These are phyloP conservation scores for Catharus ustulatus DNA, from an alignment of 2,797 vertebrate genomes.

Conservation along the genomic window DNA sequence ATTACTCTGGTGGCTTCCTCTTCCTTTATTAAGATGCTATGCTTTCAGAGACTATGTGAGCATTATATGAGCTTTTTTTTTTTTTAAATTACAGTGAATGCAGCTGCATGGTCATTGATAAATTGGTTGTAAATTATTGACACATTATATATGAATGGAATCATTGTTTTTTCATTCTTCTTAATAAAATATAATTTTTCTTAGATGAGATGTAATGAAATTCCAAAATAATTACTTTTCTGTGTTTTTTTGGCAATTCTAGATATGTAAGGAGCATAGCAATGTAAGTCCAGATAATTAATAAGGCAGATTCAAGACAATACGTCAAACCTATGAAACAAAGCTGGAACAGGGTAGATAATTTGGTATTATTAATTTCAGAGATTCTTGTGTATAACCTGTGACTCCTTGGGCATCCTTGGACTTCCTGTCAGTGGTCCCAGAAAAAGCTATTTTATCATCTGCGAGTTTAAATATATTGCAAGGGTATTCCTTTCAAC, in stretches of 20 bases:
- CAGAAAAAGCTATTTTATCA: neutral
- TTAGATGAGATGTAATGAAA: neutral
- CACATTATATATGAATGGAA: slow-evolving; percentile 61
- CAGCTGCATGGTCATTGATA: slow-evolving; percentile 79
- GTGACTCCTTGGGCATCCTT: neutral
- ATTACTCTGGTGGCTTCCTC: slow-evolving; percentile 76
- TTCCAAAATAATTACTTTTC: neutral
- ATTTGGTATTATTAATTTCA: neutral
- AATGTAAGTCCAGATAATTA: slow-evolving; percentile 9
- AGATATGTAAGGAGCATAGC: neutral
- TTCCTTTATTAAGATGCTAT: slow-evolving; percentile 64
- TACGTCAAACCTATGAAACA: neutral
- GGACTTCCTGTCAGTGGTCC: neutral
- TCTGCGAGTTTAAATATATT: neutral
- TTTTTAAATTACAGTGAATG: slow-evolving; percentile 37
- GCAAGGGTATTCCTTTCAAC: neutral
- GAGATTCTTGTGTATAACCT: neutral
- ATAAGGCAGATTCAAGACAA: neutral
- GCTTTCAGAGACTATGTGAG: slow-evolving; percentile 72
- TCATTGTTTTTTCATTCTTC: slow-evolving; percentile 21
- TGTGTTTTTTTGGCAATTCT: neutral
- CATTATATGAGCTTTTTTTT: slow-evolving; percentile 34
- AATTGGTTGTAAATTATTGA: slow-evolving; percentile 75
- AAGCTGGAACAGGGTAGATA: neutral
- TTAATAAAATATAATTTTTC: neutral